These are phyloP conservation scores for Tauraco erythrolophus DNA, from an alignment of 2,113 vertebrate genomes.

Conservation along the genomic window DNA sequence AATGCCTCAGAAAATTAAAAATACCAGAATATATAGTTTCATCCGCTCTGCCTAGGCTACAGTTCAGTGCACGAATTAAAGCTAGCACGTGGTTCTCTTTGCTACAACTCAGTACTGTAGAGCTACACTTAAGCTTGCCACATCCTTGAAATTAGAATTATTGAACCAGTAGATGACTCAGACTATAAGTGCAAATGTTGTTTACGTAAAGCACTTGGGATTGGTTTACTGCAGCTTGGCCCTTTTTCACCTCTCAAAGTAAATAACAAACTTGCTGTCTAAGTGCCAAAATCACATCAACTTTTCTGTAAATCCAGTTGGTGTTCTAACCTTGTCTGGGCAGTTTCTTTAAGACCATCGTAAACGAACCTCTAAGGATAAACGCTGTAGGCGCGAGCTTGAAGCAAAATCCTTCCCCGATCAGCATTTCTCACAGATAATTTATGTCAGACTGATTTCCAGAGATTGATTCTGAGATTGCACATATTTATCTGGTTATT, in stretches of 20 bases:
- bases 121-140: not conserved
- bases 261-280: not conserved
- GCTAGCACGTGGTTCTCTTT: not conserved
- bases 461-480: not conserved
- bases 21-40: not conserved
- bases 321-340: constrained; percentile 29
- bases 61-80: not conserved
- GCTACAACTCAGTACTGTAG: not conserved
- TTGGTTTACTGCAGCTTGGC: not conserved
- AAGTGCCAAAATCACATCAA: not conserved
- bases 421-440: constrained; percentile 42
- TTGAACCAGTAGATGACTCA: not conserved
- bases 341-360: constrained; percentile 30
- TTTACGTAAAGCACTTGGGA: not conserved
- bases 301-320: not conserved
- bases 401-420: constrained; percentile 38
- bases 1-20: not conserved
- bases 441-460: constrained; percentile 52
- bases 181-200: not conserved
- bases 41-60: not conserved
- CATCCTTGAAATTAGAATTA: not conserved
- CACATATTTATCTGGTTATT: constrained; percentile 26
- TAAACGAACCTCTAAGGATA: constrained; percentile 28
- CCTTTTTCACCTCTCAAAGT: not conserved
- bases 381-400: not conserved